These are phyloP conservation scores for Cetoscarus ocellatus DNA, from an alignment of 2,797 vertebrate genomes.

Conservation along the genomic window DNA sequence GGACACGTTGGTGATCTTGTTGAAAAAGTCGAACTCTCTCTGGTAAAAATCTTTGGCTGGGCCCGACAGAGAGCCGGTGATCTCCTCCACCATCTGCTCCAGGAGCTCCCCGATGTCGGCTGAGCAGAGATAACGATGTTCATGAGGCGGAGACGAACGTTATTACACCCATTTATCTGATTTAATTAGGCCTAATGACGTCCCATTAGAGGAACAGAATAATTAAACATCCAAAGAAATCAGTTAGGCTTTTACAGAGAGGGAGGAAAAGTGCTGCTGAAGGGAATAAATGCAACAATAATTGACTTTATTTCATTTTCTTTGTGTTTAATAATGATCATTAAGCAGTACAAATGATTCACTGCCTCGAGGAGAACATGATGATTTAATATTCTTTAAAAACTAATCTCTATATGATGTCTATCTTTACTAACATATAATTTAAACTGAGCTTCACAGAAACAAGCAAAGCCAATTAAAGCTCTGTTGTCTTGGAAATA, in stretches of 20 bases:
- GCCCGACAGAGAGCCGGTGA: constrained; percentile 92
- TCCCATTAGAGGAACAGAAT: neutral
- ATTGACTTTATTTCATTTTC: neutral
- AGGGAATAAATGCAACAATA: neutral
- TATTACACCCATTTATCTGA: neutral
- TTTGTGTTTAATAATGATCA: too few relatives aligned
- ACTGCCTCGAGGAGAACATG: too few relatives aligned
- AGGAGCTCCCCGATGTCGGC: constrained; percentile 97
- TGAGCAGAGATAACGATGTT: constrained; percentile 53
- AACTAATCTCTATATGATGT: too few relatives aligned
- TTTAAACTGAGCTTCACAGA: too few relatives aligned
- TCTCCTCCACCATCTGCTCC: constrained; percentile 96
- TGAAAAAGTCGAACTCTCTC: constrained; percentile 96
- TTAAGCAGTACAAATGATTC: too few relatives aligned
- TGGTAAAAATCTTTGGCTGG: constrained; percentile 97
- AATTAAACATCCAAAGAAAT: constrained; percentile 15
- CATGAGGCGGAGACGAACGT: neutral
- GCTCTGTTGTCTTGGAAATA: too few relatives aligned
- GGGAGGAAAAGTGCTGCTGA: neutral
- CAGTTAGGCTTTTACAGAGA: neutral
- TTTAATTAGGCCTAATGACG: neutral
- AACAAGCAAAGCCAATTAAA: too few relatives aligned
- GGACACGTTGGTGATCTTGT: constrained; percentile 96
- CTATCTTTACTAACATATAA: too few relatives aligned
- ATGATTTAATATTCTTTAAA: too few relatives aligned